Base-by-base conservation (phyloP, 2,797 vertebrate species). In the Esox masquinongy region DNA sequence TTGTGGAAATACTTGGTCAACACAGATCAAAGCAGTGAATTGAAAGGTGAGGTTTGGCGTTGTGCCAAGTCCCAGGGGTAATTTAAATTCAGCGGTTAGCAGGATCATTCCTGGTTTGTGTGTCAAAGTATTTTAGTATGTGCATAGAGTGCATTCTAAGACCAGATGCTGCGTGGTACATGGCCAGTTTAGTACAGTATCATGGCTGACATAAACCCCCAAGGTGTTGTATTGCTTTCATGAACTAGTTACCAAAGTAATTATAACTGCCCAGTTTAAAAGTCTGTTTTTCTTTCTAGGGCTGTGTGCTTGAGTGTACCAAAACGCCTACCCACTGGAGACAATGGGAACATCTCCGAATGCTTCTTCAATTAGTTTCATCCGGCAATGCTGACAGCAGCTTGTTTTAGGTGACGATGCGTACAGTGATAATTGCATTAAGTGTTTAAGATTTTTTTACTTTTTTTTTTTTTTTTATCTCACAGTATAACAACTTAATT, bases 341-440 rank as follows among this genome's bases (percentile, higher is more conserved):
- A 43, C 39, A 14, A 2, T 47, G 43, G 43, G 12, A 47, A 47
- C 43, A 2, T 39, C 36, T 39, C 36, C 0, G 36, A 39, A 47
- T 47, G 43, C 43, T 47, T 43, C 43, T 43, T 47, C 43, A 47
- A 47, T 11, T 1, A 47, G 9, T 47, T 47, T 47, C 3, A 47
- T 14, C 43, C 43, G 1, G 9, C 43, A 47, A 47, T 8, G 6
- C 43, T 47, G 43, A 14, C 12, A 47, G 43, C 78, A 84, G 73
- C 82, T 86, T 12, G 80, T 80, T 89, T 86, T 74, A 83, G 82
- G 82, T 83, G 82, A 78, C 80, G 84, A 87, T 88, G 83, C 85
- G 85, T 68, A 75, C 79, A 1, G 22, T 12, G 19, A 75, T 89
- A 86, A 89, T 89, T 88, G 85, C 79, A 76, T 72, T n/a, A 49